Percentiles rank a stretch among this genome's conserved stretches.
These are phyloP conservation scores for Acridotheres tristis DNA, from an alignment of 2,797 vertebrate genomes.

Conservation along the genomic window DNA sequence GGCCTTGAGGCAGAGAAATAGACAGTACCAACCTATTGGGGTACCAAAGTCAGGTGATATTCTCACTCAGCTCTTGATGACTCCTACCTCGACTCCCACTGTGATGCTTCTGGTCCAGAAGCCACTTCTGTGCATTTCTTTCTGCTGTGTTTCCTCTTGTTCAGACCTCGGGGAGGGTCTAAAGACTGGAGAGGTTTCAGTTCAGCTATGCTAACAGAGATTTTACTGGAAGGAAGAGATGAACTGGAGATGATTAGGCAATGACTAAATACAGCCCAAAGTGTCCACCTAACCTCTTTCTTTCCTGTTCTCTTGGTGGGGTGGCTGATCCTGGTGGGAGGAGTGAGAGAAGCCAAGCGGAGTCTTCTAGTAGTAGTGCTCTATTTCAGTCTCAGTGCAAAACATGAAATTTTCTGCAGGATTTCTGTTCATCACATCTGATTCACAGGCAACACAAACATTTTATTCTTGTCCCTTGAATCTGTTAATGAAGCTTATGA, in stretches of 20 bases:
- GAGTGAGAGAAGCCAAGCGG: not conserved
- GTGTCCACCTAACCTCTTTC: not conserved
- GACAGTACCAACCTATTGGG: accelerated
- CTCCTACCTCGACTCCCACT: not conserved
- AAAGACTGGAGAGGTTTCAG: not conserved
- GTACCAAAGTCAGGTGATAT: not conserved
- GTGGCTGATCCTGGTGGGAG: not conserved
- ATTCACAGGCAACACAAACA: not conserved
- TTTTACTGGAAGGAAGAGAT: not conserved
- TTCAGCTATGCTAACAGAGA: not conserved
- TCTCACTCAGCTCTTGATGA: not conserved
- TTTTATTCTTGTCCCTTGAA: not conserved
- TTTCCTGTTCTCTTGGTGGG: not conserved
- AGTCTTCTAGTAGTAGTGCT: not conserved
- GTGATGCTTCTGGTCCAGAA: not conserved
- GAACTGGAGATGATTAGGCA: not conserved
- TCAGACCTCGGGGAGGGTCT: not conserved
- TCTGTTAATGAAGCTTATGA: not conserved
- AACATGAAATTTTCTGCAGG: not conserved
- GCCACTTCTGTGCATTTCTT: not conserved
- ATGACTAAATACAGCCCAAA: not conserved
- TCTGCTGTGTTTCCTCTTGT: accelerated
- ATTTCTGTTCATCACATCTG: not conserved
- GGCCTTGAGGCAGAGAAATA: not conserved
- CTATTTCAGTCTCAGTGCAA: not conserved